Base-by-base conservation (phyloP, 2,113 vertebrate species). In the Myiagra hebetior region DNA sequence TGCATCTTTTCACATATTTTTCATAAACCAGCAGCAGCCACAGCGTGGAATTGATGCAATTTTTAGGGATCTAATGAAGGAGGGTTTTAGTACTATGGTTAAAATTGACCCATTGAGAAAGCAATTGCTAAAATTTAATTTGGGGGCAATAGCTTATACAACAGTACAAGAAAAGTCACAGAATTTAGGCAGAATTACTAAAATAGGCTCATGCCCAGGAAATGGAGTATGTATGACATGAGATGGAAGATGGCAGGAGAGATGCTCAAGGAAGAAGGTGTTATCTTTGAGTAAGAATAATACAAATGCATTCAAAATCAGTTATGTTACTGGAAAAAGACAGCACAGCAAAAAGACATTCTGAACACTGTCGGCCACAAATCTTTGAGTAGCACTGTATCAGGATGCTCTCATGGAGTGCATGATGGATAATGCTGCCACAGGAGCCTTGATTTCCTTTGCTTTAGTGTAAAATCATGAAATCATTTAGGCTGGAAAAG, bases 221-320 rank as follows among this genome's bases (percentile, higher is more conserved):
- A 65, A 17, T 21, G 28, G 7, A 24, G 20, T 23, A 3, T 5
- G 12, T 44, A 1, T 64, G n/a, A 17, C 7, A 9, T 0, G 5
- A 31, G 33, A 27, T 6, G 3, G n/a, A 80, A 57, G 28, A 28
- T 31, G 17, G 7, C 52, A 42, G 26, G 8, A 37, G 52, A 31
- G 56, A 15, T 31, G 13, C 17, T 57, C 6, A 52, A 41, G 10
- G 53, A 87, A 20, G 19, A 68, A 59, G 18, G 9, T 42, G 16
- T 27, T 24, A 26, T 67, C 50, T 65, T 60, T 56, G 27, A n/a
- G 9, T 15, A 49, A 47, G n/a, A 52, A 39, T 24, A 24, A 31
- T 35, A 15, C 7, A 20, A 63, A 42, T 19, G 3, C 1, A 2
- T 55, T 81, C 28, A 81, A 50, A 68, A 50, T 39, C 19, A 8